phyloP scores from a whole-genome alignment of 2,888 invertebrate genomes.

The Agelastica alni region DNA sequence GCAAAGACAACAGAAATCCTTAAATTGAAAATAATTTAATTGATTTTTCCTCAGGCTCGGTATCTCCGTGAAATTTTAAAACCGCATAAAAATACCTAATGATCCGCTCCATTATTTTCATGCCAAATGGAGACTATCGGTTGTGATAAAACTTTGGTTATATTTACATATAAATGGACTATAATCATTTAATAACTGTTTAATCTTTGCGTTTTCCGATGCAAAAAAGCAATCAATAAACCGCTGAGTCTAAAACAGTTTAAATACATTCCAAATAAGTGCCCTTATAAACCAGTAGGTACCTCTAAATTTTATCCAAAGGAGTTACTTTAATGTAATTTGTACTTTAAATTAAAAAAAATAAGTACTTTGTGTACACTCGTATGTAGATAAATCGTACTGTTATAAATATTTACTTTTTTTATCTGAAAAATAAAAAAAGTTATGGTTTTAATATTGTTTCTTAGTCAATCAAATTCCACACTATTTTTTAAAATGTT shows the following conservation, averaged over 20 bases:
- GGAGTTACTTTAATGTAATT: background rate
- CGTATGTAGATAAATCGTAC: no score
- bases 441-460: no score
- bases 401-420: no score
- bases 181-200: conserved; percentile 22
- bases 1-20: conserved; percentile 1
- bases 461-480: no score
- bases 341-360: no score
- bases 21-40: background rate
- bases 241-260: no score
- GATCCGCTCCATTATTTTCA: conserved; percentile 29
- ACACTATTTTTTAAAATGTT: no score
- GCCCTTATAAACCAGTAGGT: background rate
- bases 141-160: conserved; percentile 15
- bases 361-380: no score
- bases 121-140: conserved; percentile 17
- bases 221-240: no score
- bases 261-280: no score
- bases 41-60: conserved; percentile 8
- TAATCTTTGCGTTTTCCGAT: background rate
- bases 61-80: conserved; percentile 32
- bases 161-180: conserved; percentile 29
- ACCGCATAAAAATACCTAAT: conserved; percentile 33
- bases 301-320: background rate
- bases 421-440: no score